Evolutionary conservation across 2,113 vertebrate species (phyloP).

Genomic region (Prunella fulvescens): DNA sequence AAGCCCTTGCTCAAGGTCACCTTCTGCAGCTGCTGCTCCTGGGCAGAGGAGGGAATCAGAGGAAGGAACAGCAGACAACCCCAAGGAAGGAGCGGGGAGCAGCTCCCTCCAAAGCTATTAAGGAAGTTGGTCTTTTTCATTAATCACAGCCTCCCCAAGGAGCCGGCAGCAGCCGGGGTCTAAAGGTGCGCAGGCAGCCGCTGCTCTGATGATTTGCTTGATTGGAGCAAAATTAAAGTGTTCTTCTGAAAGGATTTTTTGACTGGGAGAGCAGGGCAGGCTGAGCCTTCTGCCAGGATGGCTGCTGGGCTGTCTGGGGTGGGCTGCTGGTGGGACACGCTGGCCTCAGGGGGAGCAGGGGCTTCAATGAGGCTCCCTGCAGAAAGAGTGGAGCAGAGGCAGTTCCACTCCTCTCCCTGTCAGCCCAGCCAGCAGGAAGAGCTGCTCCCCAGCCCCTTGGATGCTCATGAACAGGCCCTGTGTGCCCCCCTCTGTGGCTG

Average conservation of each 20-base stretch:
- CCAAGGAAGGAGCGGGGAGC: slow-evolving; percentile 21
- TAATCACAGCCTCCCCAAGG: slow-evolving; percentile 60
- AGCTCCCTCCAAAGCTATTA: slow-evolving; percentile 59
- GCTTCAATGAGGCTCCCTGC: neutral
- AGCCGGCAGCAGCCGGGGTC: slow-evolving; percentile 41
- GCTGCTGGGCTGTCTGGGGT: neutral
- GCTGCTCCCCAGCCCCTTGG: neutral
- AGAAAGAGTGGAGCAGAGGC: neutral
- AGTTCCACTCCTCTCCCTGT: neutral
- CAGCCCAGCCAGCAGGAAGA: neutral
- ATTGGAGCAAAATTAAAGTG: slow-evolving; percentile 66
- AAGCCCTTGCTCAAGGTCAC: slow-evolving; percentile 37
- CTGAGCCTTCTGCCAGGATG: neutral
- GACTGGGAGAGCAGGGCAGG: neutral
- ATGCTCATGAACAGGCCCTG: rapidly evolving
- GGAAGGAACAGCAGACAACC: neutral
- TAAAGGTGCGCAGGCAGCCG: slow-evolving; percentile 49
- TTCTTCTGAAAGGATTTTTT: slow-evolving; percentile 34
- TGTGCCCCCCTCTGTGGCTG: neutral
- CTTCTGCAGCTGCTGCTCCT: slow-evolving; percentile 12
- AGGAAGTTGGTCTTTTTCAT: slow-evolving; percentile 67
- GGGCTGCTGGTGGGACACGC: neutral
- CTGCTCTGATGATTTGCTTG: slow-evolving; percentile 55
- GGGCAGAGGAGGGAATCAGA: neutral
- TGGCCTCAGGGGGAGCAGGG: neutral